phyloP scores from a whole-genome alignment of 2,888 invertebrate genomes.

The Baronia brevicornis region DNA sequence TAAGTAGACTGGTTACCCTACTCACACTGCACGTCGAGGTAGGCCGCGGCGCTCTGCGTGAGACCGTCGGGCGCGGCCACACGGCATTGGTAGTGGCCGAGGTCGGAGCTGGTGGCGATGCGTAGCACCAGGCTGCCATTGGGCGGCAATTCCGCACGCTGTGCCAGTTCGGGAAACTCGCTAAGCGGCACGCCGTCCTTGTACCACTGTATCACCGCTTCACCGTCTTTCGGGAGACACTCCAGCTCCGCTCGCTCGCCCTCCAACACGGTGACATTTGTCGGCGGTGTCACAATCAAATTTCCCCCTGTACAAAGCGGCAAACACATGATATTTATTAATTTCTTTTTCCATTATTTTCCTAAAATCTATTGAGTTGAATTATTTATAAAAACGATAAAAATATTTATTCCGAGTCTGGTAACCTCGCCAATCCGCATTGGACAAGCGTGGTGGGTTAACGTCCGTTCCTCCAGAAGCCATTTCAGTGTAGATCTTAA shows the following conservation, averaged over 20 bases:
- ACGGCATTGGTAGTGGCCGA: slow-evolving; percentile 91
- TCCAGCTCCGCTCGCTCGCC: slow-evolving; percentile 87
- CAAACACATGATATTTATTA: no score
- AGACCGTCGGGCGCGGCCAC: slow-evolving; percentile 84
- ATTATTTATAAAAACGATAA: no score
- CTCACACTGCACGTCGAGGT: slow-evolving; percentile 95
- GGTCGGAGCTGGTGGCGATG: slow-evolving; percentile 86
- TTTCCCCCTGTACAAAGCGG: slow-evolving; percentile 85
- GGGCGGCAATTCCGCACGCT: slow-evolving; percentile 77
- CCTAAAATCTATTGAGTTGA: no score
- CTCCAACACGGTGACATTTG: slow-evolving; percentile 91
- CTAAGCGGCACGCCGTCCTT: slow-evolving; percentile 79
- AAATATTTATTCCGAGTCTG: no score
- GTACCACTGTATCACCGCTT: slow-evolving; percentile 73
- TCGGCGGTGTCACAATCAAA: slow-evolving; percentile 89
- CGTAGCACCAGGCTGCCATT: slow-evolving; percentile 89
- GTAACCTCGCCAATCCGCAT: no score
- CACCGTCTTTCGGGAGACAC: slow-evolving; percentile 86
- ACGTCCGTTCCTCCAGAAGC: no score
- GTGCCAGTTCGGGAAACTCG: slow-evolving; percentile 77
- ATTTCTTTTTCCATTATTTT: no score
- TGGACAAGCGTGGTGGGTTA: no score
- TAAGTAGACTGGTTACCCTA: slow-evolving; percentile 19
- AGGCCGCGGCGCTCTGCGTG: slow-evolving; percentile 87
- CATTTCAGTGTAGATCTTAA: no score